These are phyloP conservation scores for Palaemon carinicauda DNA, from an alignment of 1,140 invertebrate species.

Conservation along the genomic window DNA sequence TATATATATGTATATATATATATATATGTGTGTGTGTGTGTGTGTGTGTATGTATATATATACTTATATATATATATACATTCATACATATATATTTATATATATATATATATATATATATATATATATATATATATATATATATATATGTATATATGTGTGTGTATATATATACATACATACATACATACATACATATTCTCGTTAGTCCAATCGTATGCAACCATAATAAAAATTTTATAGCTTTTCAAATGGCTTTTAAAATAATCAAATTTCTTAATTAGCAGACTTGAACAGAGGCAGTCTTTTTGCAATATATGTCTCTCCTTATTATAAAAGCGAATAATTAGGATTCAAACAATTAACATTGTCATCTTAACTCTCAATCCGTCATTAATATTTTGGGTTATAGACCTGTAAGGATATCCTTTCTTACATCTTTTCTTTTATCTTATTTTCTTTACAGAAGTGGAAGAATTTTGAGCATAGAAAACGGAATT, in stretches of 20 bases:
- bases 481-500: slow-evolving; percentile 50
- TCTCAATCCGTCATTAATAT: not conserved
- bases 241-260: not conserved
- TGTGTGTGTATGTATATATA: no score
- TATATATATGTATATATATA: no score
- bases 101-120: no score
- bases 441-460: not conserved
- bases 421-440: not conserved
- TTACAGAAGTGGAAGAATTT: slow-evolving; percentile 29
- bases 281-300: not conserved
- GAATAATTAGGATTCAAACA: not conserved
- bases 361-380: not conserved
- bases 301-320: not conserved
- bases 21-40: no score
- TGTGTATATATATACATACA: no score
- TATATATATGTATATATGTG: no score
- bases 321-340: not conserved
- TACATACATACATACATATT: no score
- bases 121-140: no score
- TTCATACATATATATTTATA: no score
- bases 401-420: not conserved
- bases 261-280: not conserved
- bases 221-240: not conserved
- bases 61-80: no score
- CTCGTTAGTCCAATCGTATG: no score